Evolutionary conservation across 2,888 invertebrate species (phyloP), one percentile per base, ranked within the genome.

Genomic region (Drosophila anomalipes): DNA sequence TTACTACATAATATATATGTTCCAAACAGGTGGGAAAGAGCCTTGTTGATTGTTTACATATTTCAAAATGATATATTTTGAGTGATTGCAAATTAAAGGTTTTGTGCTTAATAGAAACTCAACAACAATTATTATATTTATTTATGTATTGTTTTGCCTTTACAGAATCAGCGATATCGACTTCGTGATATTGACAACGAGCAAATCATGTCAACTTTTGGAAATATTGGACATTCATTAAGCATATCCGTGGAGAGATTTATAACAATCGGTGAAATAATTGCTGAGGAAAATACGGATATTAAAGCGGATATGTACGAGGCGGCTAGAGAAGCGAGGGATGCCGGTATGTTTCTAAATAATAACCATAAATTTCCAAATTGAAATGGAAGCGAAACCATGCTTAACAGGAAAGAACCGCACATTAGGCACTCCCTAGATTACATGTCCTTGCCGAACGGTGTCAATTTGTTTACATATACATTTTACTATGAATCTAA

Each of bases 231-330:
- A 41, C 98, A 98, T 92, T 97, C 98, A 56, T 98, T 99, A 78
- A 98, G 98, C 94, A 95, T 98, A 92, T 99, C 99, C 62, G 98
- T 99, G 72, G 99, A 99, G 93, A 95, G 99, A 87, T 99, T 99
- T 95, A 99, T 99, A 86, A 97, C 98, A 52, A 99, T 99, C 81
- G 99, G 99, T 52, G 99, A 99, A 94, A 97, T 98, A 90, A 99
- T 99, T 92, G 99, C 99, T 57, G 99, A 99, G 94, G 99, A 99
- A 94, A 99, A 99, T 95, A 97, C 97, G 37, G 99, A 99, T 94
- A 98, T 99, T 84, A 96, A 98, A 86, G 96, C 97, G 92, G 99
- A 99, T 93, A 99, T 99, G 99, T 98, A 97, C 93, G 98, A 99
- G 90, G 99, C 99, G 33, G 99, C 99, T 94, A 98, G 97, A 92